Conservation (phyloP, 2,888 invertebrate genomes). For the Eupithecia subumbrata region DNA sequence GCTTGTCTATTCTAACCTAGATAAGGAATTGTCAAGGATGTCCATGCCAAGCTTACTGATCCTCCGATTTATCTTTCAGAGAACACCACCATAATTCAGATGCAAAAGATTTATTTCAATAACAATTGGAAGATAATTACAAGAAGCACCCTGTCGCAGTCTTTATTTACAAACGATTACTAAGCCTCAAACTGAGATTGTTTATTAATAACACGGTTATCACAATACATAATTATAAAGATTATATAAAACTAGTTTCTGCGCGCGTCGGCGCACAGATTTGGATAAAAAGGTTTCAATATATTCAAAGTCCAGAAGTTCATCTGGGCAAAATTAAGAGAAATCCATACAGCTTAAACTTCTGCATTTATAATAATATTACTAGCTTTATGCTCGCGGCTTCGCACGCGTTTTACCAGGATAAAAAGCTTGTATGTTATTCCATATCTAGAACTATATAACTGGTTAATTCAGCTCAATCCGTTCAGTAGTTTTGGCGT, state of each 20-base stretch:
- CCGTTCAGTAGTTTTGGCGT: neutral
- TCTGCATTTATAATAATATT: neutral
- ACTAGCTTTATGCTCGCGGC: neutral
- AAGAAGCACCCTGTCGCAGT: slow-evolving; percentile 16
- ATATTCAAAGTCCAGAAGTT: neutral
- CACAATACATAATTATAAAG: neutral
- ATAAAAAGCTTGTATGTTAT: neutral
- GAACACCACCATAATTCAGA: no score
- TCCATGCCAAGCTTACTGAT: neutral
- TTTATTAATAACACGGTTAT: slow-evolving; percentile 7
- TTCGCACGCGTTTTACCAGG: neutral
- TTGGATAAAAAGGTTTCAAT: neutral
- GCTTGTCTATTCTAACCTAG: neutral
- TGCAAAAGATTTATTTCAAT: neutral
- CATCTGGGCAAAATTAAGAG: neutral
- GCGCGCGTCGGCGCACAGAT: neutral
- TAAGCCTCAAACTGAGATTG: slow-evolving; percentile 10
- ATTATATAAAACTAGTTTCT: neutral
- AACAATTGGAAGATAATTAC: neutral
- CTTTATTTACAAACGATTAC: slow-evolving; percentile 14
- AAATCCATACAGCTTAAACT: neutral
- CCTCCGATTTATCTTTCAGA: neutral
- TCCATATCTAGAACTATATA: neutral
- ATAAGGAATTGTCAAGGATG: neutral
- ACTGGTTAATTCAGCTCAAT: neutral